phyloP scores from a whole-genome alignment of 2,797 vertebrate species.

The Muscicapa striata region DNA sequence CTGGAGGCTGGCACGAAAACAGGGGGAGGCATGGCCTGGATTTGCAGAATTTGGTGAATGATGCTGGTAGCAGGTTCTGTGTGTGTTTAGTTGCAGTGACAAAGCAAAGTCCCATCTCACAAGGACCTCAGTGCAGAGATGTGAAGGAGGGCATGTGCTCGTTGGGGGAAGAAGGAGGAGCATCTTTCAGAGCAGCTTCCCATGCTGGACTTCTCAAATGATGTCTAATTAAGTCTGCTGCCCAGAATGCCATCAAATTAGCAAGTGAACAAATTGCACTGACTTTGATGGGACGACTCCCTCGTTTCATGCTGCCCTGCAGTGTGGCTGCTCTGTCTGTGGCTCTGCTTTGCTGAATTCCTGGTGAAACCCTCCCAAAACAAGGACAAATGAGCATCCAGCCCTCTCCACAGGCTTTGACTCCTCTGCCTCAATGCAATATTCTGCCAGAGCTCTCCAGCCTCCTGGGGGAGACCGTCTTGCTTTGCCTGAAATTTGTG shows the following conservation, averaged over 20 bases:
- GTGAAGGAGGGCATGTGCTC: accelerated
- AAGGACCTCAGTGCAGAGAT: neutral
- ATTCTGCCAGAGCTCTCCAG: neutral
- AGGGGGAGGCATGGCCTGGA: accelerated
- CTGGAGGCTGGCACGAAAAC: neutral
- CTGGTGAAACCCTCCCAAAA: neutral
- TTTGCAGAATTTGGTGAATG: neutral
- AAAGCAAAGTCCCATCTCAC: neutral
- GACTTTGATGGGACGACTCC: neutral
- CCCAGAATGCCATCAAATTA: conserved; percentile 25
- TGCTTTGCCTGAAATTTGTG: neutral
- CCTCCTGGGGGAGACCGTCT: neutral
- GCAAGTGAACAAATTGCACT: neutral
- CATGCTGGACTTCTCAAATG: neutral
- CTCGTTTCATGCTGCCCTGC: accelerated
- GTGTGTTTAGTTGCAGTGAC: neutral
- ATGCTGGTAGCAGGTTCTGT: accelerated
- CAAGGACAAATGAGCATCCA: neutral
- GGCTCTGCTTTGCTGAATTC: neutral
- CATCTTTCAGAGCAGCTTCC: neutral
- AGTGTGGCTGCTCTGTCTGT: accelerated
- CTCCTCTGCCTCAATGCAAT: accelerated
- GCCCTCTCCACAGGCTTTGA: neutral
- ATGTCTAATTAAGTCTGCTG: neutral
- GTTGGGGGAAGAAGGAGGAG: neutral